These are phyloP conservation scores for Heliocidaris erythrogramma DNA, from an alignment of 35 echinoderm and acorn worm genomes.

Conservation along the genomic window DNA sequence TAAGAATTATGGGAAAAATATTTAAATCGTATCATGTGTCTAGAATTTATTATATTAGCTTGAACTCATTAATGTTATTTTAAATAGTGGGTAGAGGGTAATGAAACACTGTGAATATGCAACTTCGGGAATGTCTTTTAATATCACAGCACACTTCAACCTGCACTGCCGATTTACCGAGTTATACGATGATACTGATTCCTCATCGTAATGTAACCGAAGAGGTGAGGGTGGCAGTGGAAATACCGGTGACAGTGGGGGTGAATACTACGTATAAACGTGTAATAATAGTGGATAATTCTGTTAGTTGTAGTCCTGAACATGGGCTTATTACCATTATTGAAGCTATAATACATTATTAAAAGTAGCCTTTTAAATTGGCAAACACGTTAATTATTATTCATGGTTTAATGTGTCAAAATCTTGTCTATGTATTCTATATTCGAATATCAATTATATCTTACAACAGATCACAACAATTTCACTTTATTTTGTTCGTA, in stretches of 20 bases:
- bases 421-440: too few species aligned
- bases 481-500: too few species aligned
- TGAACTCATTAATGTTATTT: background rate
- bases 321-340: too few species aligned
- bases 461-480: too few species aligned
- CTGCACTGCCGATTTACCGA: background rate
- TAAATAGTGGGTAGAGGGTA: background rate
- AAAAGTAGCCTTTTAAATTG: too few species aligned
- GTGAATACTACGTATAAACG: background rate
- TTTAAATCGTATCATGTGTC: background rate
- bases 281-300: too few species aligned
- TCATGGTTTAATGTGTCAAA: too few species aligned
- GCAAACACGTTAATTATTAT: too few species aligned
- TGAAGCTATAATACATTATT: too few species aligned
- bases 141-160: background rate
- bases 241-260: background rate
- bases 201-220: background rate
- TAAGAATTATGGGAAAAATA: too few species aligned
- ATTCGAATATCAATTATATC: too few species aligned
- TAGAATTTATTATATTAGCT: background rate
- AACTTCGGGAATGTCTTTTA: background rate
- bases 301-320: too few species aligned
- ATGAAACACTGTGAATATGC: background rate
- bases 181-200: background rate
- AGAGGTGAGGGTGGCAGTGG: background rate